Evolutionary conservation across 2,113 vertebrate species (phyloP), one percentile per base, ranked within the genome.

Genomic region (Brienomyrus longianalis): DNA sequence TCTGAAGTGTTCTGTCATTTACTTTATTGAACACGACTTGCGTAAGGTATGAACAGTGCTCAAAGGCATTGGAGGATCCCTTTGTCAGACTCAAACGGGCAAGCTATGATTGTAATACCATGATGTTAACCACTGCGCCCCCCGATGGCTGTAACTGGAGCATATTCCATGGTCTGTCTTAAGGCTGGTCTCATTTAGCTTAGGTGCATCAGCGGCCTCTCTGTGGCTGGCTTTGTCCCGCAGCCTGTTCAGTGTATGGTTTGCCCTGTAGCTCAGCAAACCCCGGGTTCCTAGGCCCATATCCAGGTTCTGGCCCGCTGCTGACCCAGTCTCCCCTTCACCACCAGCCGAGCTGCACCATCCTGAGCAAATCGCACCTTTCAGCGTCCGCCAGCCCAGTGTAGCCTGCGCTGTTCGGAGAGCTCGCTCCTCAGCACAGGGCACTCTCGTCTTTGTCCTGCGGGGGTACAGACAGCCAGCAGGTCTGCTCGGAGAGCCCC

Each of bases 311-410:
- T 43, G 74, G 27, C 70, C 3, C 3, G 3, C 31, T 15, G 4
- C 27, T 39, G 31, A 77, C 70, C 62, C 62, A 13, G 62, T n/a
- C 9, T 31, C n/a, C n/a, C n/a, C 62, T n/a, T 66, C n/a, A 66
- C n/a, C 62, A 66, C 62, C 62, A 66, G 8, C 62, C 1, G n/a
- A 11, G n/a, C 62, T 27, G 62, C 9, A 27, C n/a, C 62, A 27
- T 31, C 62, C 27, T 66, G n/a, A 66, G 62, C 85, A 62, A 39
- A 66, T 91, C 88, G 39, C 59, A 86, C 89, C 90, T 90, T 66
- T 89, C 90, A 89, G 39, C 66, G 21, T 56, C 89, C 86, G 91
- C 91, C 91, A 93, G 90, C 54, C 92, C 89, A 88, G 89, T 84
- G 90, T 89, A 88, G 90, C 90, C 39, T 43, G 23, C 39, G 50